Evolutionary conservation across 2,113 vertebrate species (phyloP).

Genomic region (Notiomystis cincta): DNA sequence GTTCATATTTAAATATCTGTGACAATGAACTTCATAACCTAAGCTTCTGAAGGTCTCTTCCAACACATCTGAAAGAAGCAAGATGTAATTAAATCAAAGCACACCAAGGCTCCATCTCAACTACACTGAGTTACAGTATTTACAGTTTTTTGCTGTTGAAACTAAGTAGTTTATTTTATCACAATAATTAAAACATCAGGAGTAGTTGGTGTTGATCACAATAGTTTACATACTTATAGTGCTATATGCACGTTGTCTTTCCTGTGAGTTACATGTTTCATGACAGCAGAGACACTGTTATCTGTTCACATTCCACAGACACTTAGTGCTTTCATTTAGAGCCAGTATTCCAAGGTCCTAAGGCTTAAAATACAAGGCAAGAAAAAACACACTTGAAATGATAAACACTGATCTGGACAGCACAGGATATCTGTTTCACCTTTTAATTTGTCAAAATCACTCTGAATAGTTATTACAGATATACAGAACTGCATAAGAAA

Average conservation of each 20-base stretch:
- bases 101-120: not conserved
- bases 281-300: not conserved
- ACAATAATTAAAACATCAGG: not conserved
- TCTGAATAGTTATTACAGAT: not conserved
- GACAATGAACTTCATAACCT: conserved; percentile 69
- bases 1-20: conserved; percentile 40
- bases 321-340: not conserved
- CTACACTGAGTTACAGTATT: not conserved
- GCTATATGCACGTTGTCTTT: not conserved
- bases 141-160: not conserved
- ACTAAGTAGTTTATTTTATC: not conserved
- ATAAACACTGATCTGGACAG: not conserved
- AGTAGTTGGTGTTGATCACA: not conserved
- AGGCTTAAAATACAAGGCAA: not conserved
- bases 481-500: not conserved
- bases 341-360: not conserved
- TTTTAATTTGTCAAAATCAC: not conserved
- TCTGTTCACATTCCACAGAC: not conserved
- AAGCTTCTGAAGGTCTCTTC: conserved; percentile 75
- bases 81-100: not conserved
- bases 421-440: not conserved
- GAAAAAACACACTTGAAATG: not conserved
- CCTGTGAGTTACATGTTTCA: not conserved
- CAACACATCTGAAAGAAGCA: conserved; percentile 73
- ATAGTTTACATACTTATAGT: not conserved